These are phyloP conservation scores for Stegodyphus dumicola DNA, from an alignment of 1,140 invertebrate species.

Conservation along the genomic window DNA sequence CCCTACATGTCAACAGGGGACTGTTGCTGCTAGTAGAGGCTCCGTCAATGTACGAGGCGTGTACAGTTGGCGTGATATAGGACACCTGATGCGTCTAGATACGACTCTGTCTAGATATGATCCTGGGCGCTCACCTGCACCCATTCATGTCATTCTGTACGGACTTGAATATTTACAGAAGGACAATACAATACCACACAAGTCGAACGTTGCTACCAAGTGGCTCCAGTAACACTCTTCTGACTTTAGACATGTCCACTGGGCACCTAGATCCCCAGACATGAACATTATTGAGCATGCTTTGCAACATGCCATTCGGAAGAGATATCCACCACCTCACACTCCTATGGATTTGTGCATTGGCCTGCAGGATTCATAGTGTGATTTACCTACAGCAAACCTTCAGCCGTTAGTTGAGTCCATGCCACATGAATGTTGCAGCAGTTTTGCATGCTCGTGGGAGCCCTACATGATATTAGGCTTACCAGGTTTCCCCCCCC, in stretches of 20 bases:
- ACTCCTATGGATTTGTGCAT: background rate
- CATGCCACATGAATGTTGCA: background rate
- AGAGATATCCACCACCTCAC: background rate
- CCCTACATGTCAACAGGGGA: background rate
- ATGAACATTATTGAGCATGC: background rate
- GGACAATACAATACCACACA: background rate
- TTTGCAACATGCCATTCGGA: background rate
- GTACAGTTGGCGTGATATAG: background rate
- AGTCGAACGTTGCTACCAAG: background rate
- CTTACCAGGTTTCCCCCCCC: background rate
- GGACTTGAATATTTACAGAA: background rate
- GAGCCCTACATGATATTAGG: background rate
- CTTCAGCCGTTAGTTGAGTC: background rate
- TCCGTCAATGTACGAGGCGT: background rate
- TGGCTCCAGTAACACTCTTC: background rate
- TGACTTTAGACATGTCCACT: background rate
- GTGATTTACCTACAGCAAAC: background rate
- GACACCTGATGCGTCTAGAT: background rate
- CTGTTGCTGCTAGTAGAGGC: too few relatives aligned
- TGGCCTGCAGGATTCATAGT: background rate
- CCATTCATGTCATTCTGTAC: background rate
- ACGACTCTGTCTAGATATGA: background rate
- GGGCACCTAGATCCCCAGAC: background rate
- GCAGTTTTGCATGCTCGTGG: too few relatives aligned
- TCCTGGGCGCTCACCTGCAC: background rate